phyloP scores from a whole-genome alignment of 64 coral and sea anemone genomes.

The Stichodactyla mertensii region DNA sequence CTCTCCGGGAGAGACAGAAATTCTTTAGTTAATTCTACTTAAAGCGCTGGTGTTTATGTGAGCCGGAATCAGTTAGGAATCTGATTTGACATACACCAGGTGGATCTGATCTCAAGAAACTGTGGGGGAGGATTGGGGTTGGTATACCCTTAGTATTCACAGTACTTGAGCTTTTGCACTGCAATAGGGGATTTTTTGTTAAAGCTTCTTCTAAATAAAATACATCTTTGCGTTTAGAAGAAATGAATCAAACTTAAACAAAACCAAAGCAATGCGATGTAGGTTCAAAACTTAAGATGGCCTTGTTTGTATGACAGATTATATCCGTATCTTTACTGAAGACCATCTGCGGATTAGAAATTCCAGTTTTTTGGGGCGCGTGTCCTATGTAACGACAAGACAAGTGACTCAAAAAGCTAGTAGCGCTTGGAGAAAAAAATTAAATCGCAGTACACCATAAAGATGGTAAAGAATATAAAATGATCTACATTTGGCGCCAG shows the following conservation, averaged over 20 bases:
- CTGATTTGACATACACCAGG: neutral
- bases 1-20: neutral
- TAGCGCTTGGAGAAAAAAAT: neutral
- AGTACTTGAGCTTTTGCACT: neutral
- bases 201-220: neutral
- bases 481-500: neutral
- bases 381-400: neutral
- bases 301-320: neutral
- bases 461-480: neutral
- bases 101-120: neutral
- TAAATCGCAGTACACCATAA: neutral
- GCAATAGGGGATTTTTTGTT: neutral
- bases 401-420: neutral
- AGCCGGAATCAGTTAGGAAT: slow-evolving; percentile 6
- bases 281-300: neutral
- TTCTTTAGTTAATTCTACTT: neutral
- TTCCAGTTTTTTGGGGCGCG: neutral
- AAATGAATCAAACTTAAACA: neutral
- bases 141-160: neutral
- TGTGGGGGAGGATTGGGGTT: neutral
- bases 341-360: slow-evolving; percentile 26
- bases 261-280: neutral
- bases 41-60: neutral
- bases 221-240: neutral
- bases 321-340: neutral